Evolutionary conservation across 2,888 invertebrate species (phyloP).

Genomic region (Phania funesta): DNA sequence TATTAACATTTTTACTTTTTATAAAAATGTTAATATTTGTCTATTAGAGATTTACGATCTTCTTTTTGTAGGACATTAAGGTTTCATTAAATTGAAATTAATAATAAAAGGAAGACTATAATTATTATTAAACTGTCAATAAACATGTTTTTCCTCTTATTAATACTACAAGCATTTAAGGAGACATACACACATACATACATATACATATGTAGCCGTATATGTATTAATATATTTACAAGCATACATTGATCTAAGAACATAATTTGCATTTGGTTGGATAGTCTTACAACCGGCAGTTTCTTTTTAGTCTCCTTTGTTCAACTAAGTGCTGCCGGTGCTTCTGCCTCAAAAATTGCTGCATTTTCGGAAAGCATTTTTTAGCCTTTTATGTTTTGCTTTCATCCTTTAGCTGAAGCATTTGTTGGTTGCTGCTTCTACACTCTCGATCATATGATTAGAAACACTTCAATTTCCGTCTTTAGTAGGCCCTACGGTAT

Average conservation of each 20-base stretch:
- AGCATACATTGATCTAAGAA: not conserved
- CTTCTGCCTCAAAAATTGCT: slow-evolving; percentile 13
- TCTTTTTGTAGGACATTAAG: slow-evolving; percentile 16
- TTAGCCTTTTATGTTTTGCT: slow-evolving; percentile 3
- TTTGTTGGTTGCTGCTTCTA: slow-evolving; percentile 14
- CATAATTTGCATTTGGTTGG: slow-evolving; percentile 29
- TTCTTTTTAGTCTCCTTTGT: slow-evolving; percentile 21
- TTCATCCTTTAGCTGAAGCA: not conserved
- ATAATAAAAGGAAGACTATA: slow-evolving; percentile 2
- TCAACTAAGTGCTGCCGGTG: slow-evolving; percentile 3
- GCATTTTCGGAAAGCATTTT: slow-evolving; percentile 59
- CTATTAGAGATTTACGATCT: too few species aligned
- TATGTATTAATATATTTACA: not conserved
- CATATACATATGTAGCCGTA: too few species aligned
- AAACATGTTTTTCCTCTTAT: slow-evolving; percentile 60
- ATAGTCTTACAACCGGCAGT: not conserved
- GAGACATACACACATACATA: too few species aligned
- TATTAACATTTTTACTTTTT: slow-evolving; percentile 1
- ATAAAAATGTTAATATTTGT: too few species aligned
- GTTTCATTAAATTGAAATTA: slow-evolving; percentile 10
- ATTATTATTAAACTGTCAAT: slow-evolving; percentile 29
- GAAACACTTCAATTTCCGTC: too few species aligned
- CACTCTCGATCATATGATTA: too few species aligned
- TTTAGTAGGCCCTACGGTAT: too few species aligned
- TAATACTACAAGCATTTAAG: not conserved